Conservation (phyloP, 2,888 invertebrate genomes). For the Bibio marci region DNA sequence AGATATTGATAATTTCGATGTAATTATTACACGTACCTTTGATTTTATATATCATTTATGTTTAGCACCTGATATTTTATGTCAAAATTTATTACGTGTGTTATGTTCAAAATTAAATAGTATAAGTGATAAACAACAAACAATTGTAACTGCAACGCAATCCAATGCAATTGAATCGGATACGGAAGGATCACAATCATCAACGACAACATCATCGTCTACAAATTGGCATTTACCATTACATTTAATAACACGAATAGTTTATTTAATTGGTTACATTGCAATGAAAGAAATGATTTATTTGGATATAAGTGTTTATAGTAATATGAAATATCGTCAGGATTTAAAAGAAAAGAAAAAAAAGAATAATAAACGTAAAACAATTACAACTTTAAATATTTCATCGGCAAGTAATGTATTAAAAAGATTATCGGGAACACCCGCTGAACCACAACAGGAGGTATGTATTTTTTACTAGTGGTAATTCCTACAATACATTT, state of each 20-base stretch:
- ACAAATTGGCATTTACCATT: conserved; percentile 15
- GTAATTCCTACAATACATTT: too few species aligned
- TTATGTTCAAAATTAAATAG: conserved; percentile 25
- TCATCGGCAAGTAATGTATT: conserved; percentile 27
- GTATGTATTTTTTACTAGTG: conserved; percentile 11
- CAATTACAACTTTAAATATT: conserved; percentile 16
- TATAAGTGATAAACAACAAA: not conserved
- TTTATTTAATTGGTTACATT: conserved; percentile 54
- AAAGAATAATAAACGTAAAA: conserved; percentile 17
- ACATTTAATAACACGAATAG: conserved; percentile 33
- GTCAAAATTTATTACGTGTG: conserved; percentile 32
- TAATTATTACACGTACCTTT: conserved; percentile 33
- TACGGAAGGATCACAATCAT: conserved; percentile 8
- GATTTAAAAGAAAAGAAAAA: conserved; percentile 27
- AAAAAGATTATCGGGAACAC: conserved; percentile 22
- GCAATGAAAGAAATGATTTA: conserved; percentile 64
- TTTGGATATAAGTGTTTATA: conserved; percentile 66
- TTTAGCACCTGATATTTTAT: conserved; percentile 36
- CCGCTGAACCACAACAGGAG: conserved; percentile 27
- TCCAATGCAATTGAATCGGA: conserved; percentile 14
- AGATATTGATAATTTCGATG: conserved; percentile 32
- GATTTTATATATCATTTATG: conserved; percentile 39
- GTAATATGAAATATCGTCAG: conserved; percentile 57
- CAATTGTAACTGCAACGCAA: too few species aligned
- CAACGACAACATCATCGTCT: not conserved